phyloP scores from a whole-genome alignment of 2,888 invertebrate genomes.

The Camptogramma bilineatum region DNA sequence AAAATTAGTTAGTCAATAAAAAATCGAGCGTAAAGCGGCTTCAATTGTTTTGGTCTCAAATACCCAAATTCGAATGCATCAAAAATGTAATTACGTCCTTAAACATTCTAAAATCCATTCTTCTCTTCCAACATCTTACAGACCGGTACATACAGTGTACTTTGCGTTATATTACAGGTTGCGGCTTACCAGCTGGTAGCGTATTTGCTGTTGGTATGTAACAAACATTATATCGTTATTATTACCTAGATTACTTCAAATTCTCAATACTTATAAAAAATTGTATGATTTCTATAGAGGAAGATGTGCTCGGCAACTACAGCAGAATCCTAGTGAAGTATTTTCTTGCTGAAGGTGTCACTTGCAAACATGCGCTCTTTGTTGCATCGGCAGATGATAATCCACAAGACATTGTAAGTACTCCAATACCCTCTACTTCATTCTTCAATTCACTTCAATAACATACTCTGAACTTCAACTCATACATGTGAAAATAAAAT shows the following conservation, averaged over 20 bases:
- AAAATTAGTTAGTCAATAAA: too few species aligned
- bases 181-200: conserved; percentile 74
- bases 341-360: conserved; percentile 94
- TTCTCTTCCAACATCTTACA: too few species aligned
- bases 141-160: too few species aligned
- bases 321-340: conserved; percentile 92
- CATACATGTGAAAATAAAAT: too few species aligned
- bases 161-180: conserved; percentile 63
- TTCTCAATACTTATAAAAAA: not conserved
- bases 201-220: conserved; percentile 75
- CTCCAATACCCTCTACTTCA: too few species aligned
- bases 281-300: conserved; percentile 87
- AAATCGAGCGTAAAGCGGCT: too few species aligned
- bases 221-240: not conserved
- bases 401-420: conserved; percentile 87
- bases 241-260: not conserved
- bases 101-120: too few species aligned
- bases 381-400: conserved; percentile 90
- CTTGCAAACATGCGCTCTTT: conserved; percentile 89
- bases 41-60: too few species aligned
- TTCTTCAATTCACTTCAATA: not conserved
- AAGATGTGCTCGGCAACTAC: conserved; percentile 92
- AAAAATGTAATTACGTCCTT: too few species aligned
- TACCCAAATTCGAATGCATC: too few species aligned
- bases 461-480: not conserved